A percentile compares a stretch with the other conserved stretches of the same genome.
These are phyloP conservation scores for Melanostoma mellinum DNA, from an alignment of 2,888 invertebrate species.

Conservation along the genomic window DNA sequence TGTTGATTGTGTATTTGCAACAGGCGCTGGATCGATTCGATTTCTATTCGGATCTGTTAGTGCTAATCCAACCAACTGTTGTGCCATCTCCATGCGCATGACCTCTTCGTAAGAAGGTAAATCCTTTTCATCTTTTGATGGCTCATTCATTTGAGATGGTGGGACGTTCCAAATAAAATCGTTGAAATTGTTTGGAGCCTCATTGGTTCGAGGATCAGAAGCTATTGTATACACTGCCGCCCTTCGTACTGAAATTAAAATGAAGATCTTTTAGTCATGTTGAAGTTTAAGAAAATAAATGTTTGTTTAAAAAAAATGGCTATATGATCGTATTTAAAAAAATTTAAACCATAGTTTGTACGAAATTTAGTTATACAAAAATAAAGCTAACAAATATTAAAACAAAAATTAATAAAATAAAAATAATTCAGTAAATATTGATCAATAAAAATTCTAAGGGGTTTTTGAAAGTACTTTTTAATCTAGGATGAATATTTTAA, in stretches of 20 bases:
- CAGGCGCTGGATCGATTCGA: constrained; percentile 19
- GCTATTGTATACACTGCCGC: constrained; percentile 50
- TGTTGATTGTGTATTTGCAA: background rate
- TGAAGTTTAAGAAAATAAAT: background rate
- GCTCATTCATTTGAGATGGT: constrained; percentile 76
- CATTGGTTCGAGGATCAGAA: constrained; percentile 35
- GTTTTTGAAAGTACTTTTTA: too few relatives aligned
- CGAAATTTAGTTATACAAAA: too few relatives aligned
- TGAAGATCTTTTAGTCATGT: background rate
- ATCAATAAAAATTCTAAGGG: too few relatives aligned
- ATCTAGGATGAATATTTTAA: too few relatives aligned
- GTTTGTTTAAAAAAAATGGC: background rate
- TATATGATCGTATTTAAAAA: background rate
- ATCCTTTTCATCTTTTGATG: constrained; percentile 80
- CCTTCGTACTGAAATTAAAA: constrained; percentile 41
- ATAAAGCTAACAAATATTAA: too few relatives aligned
- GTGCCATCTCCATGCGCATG: constrained; percentile 77
- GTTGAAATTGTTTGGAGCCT: constrained; percentile 74
- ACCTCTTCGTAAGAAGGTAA: constrained; percentile 80
- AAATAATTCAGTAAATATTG: too few relatives aligned
- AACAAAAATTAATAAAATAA: too few relatives aligned
- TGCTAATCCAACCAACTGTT: constrained; percentile 65
- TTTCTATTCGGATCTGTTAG: constrained; percentile 42
- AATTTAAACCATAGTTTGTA: too few relatives aligned
- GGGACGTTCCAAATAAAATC: constrained; percentile 79